These are phyloP conservation scores for Aptenodytes forsteri DNA, from an alignment of 2,113 vertebrate species.

Conservation along the genomic window DNA sequence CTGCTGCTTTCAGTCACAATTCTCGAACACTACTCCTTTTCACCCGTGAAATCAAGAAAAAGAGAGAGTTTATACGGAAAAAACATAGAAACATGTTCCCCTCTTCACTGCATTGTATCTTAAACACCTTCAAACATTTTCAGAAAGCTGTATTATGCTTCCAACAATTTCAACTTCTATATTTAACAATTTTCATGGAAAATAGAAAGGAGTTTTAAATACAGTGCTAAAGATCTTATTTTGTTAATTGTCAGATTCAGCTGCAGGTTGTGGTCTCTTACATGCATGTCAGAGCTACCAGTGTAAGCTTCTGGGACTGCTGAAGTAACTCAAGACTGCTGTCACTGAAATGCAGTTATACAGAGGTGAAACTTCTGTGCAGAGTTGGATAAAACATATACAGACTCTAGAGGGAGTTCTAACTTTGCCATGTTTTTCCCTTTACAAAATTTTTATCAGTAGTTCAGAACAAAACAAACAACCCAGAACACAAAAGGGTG, in stretches of 20 bases:
- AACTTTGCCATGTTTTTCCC: neutral
- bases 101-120: fast-evolving
- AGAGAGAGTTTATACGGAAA: neutral
- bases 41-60: neutral
- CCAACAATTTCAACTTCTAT: neutral
- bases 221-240: fast-evolving
- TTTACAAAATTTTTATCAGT: neutral
- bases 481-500: neutral
- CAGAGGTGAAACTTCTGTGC: neutral
- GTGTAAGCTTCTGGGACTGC: neutral
- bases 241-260: neutral
- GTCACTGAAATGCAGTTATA: neutral
- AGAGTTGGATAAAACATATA: neutral
- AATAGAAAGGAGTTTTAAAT: neutral
- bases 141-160: neutral
- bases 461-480: neutral
- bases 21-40: neutral
- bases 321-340: neutral
- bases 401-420: conserved; percentile 59
- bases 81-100: neutral
- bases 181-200: neutral
- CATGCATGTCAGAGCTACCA: fast-evolving
- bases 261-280: neutral
- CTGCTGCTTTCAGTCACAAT: neutral
- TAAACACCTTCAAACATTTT: neutral